These are phyloP conservation scores for Cryptocephalus primarius DNA, from an alignment of 2,888 invertebrate species.

Conservation along the genomic window DNA sequence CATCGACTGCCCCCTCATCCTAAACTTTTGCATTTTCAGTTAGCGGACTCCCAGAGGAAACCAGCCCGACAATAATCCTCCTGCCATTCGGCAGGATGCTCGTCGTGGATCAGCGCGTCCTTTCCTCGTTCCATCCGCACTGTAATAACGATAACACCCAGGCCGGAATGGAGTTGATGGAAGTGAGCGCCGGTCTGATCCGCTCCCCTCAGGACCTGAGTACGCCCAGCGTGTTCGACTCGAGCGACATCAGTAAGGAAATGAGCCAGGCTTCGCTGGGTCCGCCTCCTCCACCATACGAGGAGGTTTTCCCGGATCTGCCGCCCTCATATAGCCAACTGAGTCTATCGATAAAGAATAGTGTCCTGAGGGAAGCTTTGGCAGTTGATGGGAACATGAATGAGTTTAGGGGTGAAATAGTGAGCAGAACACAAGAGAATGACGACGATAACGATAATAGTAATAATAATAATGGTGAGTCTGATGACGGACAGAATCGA, in stretches of 20 bases:
- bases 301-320: constrained; percentile 39
- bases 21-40: not conserved
- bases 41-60: constrained; percentile 22
- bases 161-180: constrained; percentile 41
- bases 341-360: constrained; percentile 22
- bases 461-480: constrained; percentile 1
- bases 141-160: constrained; percentile 10
- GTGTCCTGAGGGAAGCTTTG: constrained; percentile 1
- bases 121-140: constrained; percentile 38
- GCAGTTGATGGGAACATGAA: constrained; percentile 2
- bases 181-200: constrained; percentile 41
- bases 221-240: constrained; percentile 38
- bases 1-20: too few relatives aligned
- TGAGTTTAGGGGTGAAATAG: not conserved
- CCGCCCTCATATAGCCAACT: constrained; percentile 36
- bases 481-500: constrained; percentile 1
- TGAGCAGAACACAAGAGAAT: not conserved
- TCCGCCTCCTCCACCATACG: constrained; percentile 43
- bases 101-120: constrained; percentile 44
- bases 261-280: constrained; percentile 39
- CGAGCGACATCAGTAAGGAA: constrained; percentile 44
- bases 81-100: constrained; percentile 46
- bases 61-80: constrained; percentile 45
- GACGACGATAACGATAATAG: not conserved
- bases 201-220: constrained; percentile 35